phyloP scores from a whole-genome alignment of 2,113 vertebrate species.

The Spea multiplicata region DNA sequence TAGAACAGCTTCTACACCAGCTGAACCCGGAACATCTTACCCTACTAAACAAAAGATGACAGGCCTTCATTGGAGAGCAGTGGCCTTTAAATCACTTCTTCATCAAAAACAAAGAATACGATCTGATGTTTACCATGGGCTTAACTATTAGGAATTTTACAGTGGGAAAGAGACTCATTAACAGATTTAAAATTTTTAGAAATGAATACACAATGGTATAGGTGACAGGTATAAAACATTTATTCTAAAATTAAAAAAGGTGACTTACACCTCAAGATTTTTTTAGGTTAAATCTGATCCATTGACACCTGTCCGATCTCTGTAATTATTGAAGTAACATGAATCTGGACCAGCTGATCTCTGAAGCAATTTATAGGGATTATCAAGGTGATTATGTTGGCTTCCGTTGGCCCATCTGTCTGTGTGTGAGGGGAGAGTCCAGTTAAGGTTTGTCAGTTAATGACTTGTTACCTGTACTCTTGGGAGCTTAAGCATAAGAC shows the following conservation, averaged over 20 bases:
- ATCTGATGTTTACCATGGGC: no score
- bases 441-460: conserved; percentile 64
- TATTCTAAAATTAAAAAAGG: neutral
- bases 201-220: no score
- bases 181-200: no score
- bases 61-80: no score
- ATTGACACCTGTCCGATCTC: conserved; percentile 1
- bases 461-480: conserved; percentile 64
- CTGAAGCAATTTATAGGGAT: conserved; percentile 51
- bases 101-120: no score
- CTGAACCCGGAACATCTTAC: no score
- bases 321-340: conserved; percentile 45
- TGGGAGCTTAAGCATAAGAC: conserved; percentile 50
- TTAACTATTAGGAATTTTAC: no score
- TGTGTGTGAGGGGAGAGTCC: conserved; percentile 42
- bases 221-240: neutral
- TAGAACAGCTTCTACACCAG: no score
- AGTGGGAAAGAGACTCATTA: no score
- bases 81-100: no score
- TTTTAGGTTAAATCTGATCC: conserved; percentile 27
- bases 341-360: conserved; percentile 48
- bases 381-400: conserved; percentile 52
- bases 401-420: conserved; percentile 45
- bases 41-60: no score
- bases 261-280: neutral